These are phyloP conservation scores for Coilia nasus DNA, from an alignment of 2,797 vertebrate species.

Conservation along the genomic window DNA sequence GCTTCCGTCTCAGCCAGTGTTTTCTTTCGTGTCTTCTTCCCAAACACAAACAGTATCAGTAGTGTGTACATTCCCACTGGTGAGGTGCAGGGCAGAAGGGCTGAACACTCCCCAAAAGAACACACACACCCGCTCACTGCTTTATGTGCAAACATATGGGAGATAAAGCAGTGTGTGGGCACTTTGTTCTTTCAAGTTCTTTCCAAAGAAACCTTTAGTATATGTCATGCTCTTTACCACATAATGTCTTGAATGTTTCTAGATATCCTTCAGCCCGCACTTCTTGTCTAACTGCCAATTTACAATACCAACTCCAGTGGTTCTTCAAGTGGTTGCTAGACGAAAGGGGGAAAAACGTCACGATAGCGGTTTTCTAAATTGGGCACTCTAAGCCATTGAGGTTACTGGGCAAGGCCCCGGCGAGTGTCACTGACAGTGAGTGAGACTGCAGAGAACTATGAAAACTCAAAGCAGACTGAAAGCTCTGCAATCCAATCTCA, in stretches of 20 bases:
- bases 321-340: background rate
- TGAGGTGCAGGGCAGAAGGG: too few species aligned
- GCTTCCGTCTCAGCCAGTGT: too few species aligned
- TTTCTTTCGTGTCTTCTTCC: too few species aligned
- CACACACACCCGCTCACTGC: too few species aligned
- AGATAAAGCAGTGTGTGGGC: too few species aligned
- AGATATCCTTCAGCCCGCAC: background rate
- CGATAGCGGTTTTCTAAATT: conserved; percentile 7
- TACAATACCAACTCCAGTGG: background rate
- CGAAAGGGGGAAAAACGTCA: background rate
- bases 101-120: too few species aligned
- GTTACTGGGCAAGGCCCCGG: background rate
- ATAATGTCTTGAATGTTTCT: background rate
- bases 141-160: too few species aligned
- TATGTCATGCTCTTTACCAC: background rate
- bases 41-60: too few species aligned
- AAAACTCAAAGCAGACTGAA: background rate
- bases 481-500: background rate
- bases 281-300: background rate
- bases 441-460: background rate
- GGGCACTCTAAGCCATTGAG: background rate
- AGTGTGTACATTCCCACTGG: too few species aligned
- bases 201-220: background rate
- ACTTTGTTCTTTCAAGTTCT: background rate
- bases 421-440: background rate